Percentiles rank a stretch among this genome's conserved stretches.
These are phyloP conservation scores for Prionailurus bengalensis DNA, from an alignment of 2,113 vertebrate genomes.

Conservation along the genomic window DNA sequence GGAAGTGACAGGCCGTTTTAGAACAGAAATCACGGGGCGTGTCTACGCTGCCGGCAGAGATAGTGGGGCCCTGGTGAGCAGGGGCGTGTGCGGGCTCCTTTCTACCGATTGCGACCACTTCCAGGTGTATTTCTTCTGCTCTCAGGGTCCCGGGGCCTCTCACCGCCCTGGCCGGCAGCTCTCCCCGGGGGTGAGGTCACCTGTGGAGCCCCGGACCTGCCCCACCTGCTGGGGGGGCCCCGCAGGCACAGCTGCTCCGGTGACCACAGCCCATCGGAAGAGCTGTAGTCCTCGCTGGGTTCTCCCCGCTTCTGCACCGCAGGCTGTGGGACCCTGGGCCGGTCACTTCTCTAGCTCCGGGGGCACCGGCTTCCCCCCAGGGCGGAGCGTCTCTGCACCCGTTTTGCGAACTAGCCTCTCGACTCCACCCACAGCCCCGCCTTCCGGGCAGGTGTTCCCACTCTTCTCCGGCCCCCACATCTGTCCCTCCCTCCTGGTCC, in stretches of 20 bases:
- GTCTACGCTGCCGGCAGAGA: neutral
- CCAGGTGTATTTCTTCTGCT: too few relatives aligned
- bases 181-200: neutral
- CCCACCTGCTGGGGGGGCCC: neutral
- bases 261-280: rapidly evolving
- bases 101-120: neutral
- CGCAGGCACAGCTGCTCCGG: neutral
- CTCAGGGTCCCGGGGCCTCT: neutral
- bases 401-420: neutral
- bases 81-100: rapidly evolving
- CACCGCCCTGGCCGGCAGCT: neutral
- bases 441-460: neutral
- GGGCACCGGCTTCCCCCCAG: neutral
- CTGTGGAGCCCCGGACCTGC: neutral
- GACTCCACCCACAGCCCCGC: neutral
- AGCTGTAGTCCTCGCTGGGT: neutral
- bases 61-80: rapidly evolving
- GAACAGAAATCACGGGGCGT: neutral
- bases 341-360: neutral
- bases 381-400: neutral
- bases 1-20: neutral
- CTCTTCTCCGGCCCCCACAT: neutral
- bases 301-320: neutral
- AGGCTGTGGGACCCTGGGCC: neutral
- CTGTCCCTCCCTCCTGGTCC: rapidly evolving